These are phyloP conservation scores for Agonopterix alstromeriana DNA, from an alignment of 2,888 invertebrate genomes.

Conservation along the genomic window DNA sequence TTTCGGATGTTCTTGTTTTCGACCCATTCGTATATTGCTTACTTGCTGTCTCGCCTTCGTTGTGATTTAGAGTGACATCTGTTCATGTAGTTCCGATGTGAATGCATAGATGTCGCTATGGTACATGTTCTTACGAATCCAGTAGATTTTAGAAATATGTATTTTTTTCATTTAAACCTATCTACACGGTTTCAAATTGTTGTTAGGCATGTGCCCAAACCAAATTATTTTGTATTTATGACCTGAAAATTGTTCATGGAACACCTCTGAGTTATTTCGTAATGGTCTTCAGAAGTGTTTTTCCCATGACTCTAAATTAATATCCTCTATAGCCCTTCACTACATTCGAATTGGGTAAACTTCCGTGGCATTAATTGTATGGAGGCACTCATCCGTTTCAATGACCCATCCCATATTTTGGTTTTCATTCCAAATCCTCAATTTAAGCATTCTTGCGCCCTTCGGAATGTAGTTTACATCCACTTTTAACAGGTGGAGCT, in stretches of 20 bases:
- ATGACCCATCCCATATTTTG: slow-evolving; percentile 57
- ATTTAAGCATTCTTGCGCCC: slow-evolving; percentile 33
- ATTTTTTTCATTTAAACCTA: background rate
- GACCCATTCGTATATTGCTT: background rate
- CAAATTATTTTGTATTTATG: no score
- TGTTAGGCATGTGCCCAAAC: no score
- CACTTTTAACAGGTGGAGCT: slow-evolving; percentile 64
- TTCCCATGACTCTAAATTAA: slow-evolving; percentile 33
- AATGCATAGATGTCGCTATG: slow-evolving; percentile 37
- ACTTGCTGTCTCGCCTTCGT: background rate
- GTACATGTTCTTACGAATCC: background rate
- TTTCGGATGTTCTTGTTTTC: slow-evolving; percentile 40
- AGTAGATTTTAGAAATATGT: background rate
- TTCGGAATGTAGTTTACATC: slow-evolving; percentile 53
- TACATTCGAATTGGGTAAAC: slow-evolving; percentile 32
- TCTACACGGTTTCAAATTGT: background rate
- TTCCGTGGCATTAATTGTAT: slow-evolving; percentile 56
- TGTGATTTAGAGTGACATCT: background rate
- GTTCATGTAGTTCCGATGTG: slow-evolving; percentile 7
- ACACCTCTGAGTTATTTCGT: slow-evolving; percentile 6
- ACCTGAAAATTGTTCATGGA: no score
- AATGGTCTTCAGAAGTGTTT: slow-evolving; percentile 15
- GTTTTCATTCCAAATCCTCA: slow-evolving; percentile 40
- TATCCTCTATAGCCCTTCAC: slow-evolving; percentile 32
- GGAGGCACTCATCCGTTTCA: slow-evolving; percentile 54